Conservation (phyloP, 2,113 vertebrate genomes). For the Lanius ludovicianus region DNA sequence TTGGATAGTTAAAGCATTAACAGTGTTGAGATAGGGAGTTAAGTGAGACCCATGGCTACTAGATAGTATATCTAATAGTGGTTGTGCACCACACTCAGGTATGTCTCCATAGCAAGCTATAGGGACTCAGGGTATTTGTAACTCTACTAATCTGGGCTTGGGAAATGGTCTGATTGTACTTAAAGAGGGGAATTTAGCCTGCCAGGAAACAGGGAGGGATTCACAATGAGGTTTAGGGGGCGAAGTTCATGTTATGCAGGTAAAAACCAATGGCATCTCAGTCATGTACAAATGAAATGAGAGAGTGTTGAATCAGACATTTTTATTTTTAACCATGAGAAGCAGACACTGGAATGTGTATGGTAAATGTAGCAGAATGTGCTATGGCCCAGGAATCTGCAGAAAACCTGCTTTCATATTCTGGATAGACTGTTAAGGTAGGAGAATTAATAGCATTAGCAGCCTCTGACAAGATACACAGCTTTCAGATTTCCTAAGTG, state of each 20-base stretch:
- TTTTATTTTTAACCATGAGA: constrained; percentile 33
- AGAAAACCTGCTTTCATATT: constrained; percentile 16
- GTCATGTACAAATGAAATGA: background rate
- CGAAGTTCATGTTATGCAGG: background rate
- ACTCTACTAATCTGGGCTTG: background rate
- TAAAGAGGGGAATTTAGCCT: background rate
- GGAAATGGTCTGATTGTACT: background rate
- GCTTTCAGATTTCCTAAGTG: constrained; percentile 42
- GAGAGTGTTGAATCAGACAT: constrained; percentile 7
- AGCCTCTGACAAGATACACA: background rate
- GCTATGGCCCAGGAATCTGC: background rate
- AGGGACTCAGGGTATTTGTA: background rate
- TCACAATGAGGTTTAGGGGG: background rate
- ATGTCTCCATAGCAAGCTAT: background rate
- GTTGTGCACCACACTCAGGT: background rate
- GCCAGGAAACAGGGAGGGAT: background rate
- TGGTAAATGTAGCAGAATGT: constrained; percentile 29
- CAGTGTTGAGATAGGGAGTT: background rate
- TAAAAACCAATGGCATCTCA: background rate
- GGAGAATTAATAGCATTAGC: constrained; percentile 34
- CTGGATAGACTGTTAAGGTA: background rate
- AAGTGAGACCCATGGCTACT: background rate
- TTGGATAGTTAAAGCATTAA: background rate
- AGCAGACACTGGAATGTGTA: constrained; percentile 6
- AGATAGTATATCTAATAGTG: background rate